These are phyloP conservation scores for Caenorhabditis virilis DNA, from an alignment of 2,888 invertebrate species.

Conservation along the genomic window DNA sequence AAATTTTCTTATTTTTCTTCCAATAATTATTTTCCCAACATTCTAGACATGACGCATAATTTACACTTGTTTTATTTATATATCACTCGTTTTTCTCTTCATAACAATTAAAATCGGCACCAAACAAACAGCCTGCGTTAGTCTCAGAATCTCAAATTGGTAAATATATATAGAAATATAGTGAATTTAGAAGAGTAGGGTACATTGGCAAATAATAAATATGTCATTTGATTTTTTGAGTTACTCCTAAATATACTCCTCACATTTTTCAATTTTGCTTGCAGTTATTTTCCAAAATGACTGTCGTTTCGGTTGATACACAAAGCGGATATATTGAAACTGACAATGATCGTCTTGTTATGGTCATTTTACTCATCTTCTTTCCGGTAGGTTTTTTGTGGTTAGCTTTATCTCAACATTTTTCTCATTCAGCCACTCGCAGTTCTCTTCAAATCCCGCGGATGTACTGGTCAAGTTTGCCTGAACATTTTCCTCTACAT, in stretches of 20 bases:
- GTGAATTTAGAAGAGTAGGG: too few species aligned
- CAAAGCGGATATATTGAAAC: slow-evolving; percentile 29
- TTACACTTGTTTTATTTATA: too few species aligned
- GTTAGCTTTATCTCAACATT: slow-evolving; percentile 2
- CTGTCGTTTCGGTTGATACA: slow-evolving; percentile 27
- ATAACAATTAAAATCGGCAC: too few species aligned
- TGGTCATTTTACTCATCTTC: slow-evolving; percentile 31
- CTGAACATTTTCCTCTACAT: slow-evolving; percentile 27
- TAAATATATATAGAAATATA: too few species aligned
- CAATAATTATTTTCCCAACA: background rate
- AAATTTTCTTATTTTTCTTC: background rate
- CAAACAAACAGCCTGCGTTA: too few species aligned
- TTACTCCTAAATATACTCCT: too few species aligned
- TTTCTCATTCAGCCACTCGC: slow-evolving; percentile 29
- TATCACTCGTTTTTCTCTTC: too few species aligned
- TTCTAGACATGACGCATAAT: background rate
- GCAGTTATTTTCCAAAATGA: too few species aligned
- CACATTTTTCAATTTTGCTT: too few species aligned
- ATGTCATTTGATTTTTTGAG: too few species aligned
- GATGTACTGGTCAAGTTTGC: slow-evolving; percentile 18
- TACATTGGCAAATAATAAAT: too few species aligned
- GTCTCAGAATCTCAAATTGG: too few species aligned
- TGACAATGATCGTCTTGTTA: slow-evolving; percentile 33
- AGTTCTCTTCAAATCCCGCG: slow-evolving; percentile 33
- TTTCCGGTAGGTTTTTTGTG: slow-evolving; percentile 17